Percentiles rank a stretch among this genome's conserved stretches.
These are phyloP conservation scores for Melanotus villosus DNA, from an alignment of 2,888 invertebrate genomes.

Conservation along the genomic window DNA sequence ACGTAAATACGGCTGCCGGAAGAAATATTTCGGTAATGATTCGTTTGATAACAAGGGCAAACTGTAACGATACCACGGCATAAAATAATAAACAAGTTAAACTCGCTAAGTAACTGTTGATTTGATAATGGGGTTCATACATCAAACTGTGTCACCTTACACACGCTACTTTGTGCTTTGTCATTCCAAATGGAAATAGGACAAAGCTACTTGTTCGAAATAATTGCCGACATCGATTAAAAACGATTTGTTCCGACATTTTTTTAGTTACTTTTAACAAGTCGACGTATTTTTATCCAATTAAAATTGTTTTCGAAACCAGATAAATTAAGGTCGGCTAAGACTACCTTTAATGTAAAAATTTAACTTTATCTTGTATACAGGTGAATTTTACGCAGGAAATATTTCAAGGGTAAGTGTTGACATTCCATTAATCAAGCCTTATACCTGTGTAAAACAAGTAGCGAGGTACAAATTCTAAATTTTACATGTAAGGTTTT, in stretches of 20 bases:
- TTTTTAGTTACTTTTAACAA: neutral
- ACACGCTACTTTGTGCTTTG: slow-evolving; percentile 37
- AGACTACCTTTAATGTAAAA: slow-evolving; percentile 1
- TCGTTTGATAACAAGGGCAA: slow-evolving; percentile 18
- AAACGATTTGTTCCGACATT: neutral
- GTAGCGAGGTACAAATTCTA: neutral
- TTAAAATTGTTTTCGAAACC: slow-evolving; percentile 11
- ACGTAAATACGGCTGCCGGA: slow-evolving; percentile 22
- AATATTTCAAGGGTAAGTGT: neutral
- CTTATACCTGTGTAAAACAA: slow-evolving; percentile 3
- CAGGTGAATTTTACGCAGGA: slow-evolving; percentile 9
- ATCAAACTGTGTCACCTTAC: slow-evolving; percentile 40
- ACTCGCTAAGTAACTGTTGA: slow-evolving; percentile 32
- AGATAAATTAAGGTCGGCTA: neutral
- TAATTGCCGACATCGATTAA: neutral
- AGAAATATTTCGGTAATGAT: slow-evolving; percentile 20
- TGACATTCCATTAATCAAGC: slow-evolving; percentile 15
- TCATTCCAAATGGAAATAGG: slow-evolving; percentile 23
- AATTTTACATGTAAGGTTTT: neutral
- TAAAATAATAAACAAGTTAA: slow-evolving; percentile 36
- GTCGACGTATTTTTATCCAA: neutral
- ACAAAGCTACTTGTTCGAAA: neutral
- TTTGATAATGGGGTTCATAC: slow-evolving; percentile 37
- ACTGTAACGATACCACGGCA: slow-evolving; percentile 24
- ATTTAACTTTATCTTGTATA: slow-evolving; percentile 12